A percentile compares a stretch with the other conserved stretches of the same genome.
phyloP scores from a whole-genome alignment of 2,113 vertebrate species.

The Haplochromis vanheusdeni region DNA sequence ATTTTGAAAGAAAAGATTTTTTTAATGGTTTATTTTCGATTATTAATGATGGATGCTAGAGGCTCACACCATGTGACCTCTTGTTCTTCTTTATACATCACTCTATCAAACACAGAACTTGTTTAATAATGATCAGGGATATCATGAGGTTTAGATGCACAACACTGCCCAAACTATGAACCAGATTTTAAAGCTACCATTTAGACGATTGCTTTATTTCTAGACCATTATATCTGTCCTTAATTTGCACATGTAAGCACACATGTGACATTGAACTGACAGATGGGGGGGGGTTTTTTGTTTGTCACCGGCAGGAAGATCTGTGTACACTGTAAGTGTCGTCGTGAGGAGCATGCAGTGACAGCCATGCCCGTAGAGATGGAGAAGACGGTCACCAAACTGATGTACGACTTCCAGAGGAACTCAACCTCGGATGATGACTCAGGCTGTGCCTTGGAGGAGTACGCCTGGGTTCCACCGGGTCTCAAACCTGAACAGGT shows the following conservation, averaged over 20 bases:
- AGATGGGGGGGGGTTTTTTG: accelerated
- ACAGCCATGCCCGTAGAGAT: constrained; percentile 95
- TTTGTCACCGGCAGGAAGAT: constrained; percentile 81
- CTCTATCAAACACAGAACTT: background rate
- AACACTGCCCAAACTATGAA: background rate
- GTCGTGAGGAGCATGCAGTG: constrained; percentile 92
- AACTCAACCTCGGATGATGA: constrained; percentile 97
- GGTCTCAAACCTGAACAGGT: constrained; percentile 97
- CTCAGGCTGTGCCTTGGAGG: constrained; percentile 94
- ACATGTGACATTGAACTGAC: background rate
- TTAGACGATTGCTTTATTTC: background rate
- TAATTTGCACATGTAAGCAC: background rate
- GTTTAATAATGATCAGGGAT: background rate
- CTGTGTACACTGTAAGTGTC: constrained; percentile 98
- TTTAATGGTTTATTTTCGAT: background rate
- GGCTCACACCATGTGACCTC: background rate
- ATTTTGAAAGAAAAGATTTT: background rate
- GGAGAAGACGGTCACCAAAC: constrained; percentile 98
- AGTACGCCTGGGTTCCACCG: constrained; percentile 95
- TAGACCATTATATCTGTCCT: background rate
- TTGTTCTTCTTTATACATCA: background rate
- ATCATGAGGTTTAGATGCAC: background rate
- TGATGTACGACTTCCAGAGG: constrained; percentile 99
- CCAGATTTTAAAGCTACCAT: background rate
- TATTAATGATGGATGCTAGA: constrained; percentile 3